Evolutionary conservation across 2,113 vertebrate genomes (phyloP).

Genomic region (Phaethornis superciliosus): DNA sequence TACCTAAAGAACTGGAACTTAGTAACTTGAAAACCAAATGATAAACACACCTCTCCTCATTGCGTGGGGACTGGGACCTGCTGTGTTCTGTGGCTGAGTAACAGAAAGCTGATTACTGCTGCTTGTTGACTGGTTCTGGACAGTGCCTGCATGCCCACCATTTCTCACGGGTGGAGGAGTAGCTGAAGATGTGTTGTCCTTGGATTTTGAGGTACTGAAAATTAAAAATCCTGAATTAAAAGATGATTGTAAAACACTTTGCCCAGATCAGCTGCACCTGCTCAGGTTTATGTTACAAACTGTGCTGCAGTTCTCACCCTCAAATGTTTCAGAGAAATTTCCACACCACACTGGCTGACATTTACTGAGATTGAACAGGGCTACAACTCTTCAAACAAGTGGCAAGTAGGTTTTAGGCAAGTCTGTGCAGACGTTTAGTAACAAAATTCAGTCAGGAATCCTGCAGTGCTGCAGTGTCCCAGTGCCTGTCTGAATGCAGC

Average conservation of each 20-base stretch:
- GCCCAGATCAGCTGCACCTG: not conserved
- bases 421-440: not conserved
- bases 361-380: not conserved
- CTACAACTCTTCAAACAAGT: not conserved
- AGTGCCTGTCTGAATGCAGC: not conserved
- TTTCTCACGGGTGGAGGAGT: constrained; percentile 81
- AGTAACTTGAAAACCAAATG: not conserved
- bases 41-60: constrained; percentile 85
- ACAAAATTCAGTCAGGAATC: not conserved
- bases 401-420: not conserved
- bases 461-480: not conserved
- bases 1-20: not conserved
- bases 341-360: not conserved
- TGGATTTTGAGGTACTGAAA: constrained; percentile 80
- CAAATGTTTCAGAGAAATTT: rapidly evolving
- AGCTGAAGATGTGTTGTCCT: constrained; percentile 73
- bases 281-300: rapidly evolving
- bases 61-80: constrained; percentile 90
- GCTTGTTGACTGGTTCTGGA: constrained; percentile 31
- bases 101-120: constrained; percentile 76
- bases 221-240: not conserved
- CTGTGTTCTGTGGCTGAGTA: constrained; percentile 69
- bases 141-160: constrained; percentile 48
- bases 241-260: rapidly evolving
- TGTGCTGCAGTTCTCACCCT: not conserved